phyloP scores from a whole-genome alignment of 1,140 invertebrate genomes.

The Stegodyphus mimosarum region DNA sequence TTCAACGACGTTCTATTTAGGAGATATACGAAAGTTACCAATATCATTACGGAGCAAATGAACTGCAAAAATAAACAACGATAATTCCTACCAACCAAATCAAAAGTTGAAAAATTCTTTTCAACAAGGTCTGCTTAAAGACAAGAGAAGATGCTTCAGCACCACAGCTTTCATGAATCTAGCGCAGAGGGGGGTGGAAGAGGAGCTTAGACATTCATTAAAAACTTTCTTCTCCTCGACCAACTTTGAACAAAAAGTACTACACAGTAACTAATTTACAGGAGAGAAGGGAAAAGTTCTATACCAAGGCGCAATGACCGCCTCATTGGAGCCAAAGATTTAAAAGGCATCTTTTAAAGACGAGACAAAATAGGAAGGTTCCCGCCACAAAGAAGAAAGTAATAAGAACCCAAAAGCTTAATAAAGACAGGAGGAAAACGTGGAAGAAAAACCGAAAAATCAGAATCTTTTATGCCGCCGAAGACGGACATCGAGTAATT shows the following conservation, averaged over 20 bases:
- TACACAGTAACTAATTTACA: conserved; percentile 53
- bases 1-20: too few species aligned
- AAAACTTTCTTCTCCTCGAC: conserved; percentile 42
- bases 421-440: conserved; percentile 11
- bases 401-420: conserved; percentile 44
- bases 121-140: too few species aligned
- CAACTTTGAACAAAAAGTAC: not conserved
- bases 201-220: conserved; percentile 40
- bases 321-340: conserved; percentile 40
- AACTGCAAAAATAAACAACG: too few species aligned
- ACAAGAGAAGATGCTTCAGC: too few species aligned
- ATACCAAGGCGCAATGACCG: not conserved
- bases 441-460: conserved; percentile 44
- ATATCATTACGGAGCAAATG: too few species aligned
- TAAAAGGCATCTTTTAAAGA: conserved; percentile 55
- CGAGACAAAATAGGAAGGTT: conserved; percentile 15
- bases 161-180: too few species aligned
- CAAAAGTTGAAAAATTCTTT: too few species aligned
- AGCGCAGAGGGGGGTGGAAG: too few species aligned
- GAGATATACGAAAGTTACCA: too few species aligned
- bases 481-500: conserved; percentile 58
- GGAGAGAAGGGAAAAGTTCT: conserved; percentile 27
- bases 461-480: conserved; percentile 54
- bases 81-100: too few species aligned
- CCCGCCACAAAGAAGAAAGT: conserved; percentile 27